phyloP scores from a whole-genome alignment of 2,113 vertebrate species.

The Cebus imitator region DNA sequence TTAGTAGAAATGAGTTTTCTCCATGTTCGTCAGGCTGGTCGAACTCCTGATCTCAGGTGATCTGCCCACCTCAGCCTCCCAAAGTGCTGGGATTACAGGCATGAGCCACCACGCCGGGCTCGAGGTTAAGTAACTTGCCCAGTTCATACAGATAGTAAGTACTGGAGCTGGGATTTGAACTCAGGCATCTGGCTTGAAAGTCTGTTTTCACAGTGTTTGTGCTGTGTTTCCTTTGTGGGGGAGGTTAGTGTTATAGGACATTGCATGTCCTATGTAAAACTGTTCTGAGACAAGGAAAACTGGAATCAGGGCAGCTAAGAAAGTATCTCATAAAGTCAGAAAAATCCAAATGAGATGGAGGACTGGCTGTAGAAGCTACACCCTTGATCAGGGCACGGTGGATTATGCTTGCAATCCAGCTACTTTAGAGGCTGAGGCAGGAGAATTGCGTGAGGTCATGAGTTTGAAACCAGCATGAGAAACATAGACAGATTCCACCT shows the following conservation, averaged over 20 bases:
- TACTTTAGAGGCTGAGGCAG: neutral
- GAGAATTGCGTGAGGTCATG: neutral
- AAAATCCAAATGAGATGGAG: neutral
- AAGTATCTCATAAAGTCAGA: neutral
- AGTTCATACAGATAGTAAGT: neutral
- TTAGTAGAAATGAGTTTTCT: too few relatives aligned
- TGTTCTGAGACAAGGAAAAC: neutral
- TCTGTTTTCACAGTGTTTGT: neutral
- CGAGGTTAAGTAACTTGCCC: neutral
- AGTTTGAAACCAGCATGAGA: neutral
- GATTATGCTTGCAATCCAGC: neutral
- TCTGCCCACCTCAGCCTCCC: too few relatives aligned
- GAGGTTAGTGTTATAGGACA: neutral
- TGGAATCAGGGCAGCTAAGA: neutral
- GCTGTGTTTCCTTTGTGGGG: neutral
- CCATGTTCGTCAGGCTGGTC: too few relatives aligned
- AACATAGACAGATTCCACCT: neutral
- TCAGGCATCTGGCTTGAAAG: neutral
- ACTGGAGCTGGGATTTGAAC: neutral
- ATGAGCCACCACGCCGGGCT: too few relatives aligned
- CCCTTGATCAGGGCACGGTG: rapidly evolving
- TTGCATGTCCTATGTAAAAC: neutral
- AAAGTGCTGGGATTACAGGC: too few relatives aligned
- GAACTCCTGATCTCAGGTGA: too few relatives aligned
- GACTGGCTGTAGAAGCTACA: too few relatives aligned